Conservation (phyloP, 1,140 invertebrate genomes). For the Tenebrio molitor region DNA sequence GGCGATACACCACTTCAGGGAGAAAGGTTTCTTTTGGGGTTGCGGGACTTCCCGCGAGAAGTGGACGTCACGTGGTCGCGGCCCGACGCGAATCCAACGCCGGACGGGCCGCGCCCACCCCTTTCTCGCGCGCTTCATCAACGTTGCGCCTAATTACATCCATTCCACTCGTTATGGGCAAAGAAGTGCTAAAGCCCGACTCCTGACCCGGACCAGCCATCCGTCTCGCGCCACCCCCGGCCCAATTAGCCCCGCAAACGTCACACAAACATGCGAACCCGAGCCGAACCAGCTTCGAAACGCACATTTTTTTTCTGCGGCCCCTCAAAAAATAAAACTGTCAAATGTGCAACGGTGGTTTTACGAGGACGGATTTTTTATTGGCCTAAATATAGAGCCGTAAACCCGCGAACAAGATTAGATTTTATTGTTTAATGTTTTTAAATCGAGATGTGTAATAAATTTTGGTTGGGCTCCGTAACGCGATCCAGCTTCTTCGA, state of each 20-base stretch:
- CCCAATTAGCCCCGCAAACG: conserved; percentile 30
- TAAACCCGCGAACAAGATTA: conserved; percentile 37
- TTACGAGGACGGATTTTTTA: conserved; percentile 33
- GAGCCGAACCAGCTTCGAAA: conserved; percentile 10
- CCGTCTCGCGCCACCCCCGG: conserved; percentile 10
- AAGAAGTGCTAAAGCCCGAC: conserved; percentile 21
- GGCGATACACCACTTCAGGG: conserved; percentile 33
- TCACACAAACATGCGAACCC: conserved; percentile 31
- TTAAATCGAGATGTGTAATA: conserved; percentile 32
- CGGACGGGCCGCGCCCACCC: no score
- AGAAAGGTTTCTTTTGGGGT: conserved; percentile 30
- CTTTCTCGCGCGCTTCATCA: conserved; percentile 34
- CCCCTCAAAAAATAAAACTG: conserved; percentile 19
- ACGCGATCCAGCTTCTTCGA: neutral
- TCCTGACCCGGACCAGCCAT: conserved; percentile 32
- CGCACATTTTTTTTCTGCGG: neutral
- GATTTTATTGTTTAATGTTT: conserved; percentile 41
- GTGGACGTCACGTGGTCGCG: no score
- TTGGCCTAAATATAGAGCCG: conserved; percentile 32
- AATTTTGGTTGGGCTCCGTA: conserved; percentile 22
- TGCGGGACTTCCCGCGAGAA: conserved; percentile 23
- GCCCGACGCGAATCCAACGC: no score
- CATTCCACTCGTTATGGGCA: conserved; percentile 39
- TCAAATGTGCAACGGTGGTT: conserved; percentile 31
- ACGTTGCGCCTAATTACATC: conserved; percentile 35